These are phyloP conservation scores for Buphagus erythrorhynchus DNA, from an alignment of 2,797 vertebrate genomes.

Conservation along the genomic window DNA sequence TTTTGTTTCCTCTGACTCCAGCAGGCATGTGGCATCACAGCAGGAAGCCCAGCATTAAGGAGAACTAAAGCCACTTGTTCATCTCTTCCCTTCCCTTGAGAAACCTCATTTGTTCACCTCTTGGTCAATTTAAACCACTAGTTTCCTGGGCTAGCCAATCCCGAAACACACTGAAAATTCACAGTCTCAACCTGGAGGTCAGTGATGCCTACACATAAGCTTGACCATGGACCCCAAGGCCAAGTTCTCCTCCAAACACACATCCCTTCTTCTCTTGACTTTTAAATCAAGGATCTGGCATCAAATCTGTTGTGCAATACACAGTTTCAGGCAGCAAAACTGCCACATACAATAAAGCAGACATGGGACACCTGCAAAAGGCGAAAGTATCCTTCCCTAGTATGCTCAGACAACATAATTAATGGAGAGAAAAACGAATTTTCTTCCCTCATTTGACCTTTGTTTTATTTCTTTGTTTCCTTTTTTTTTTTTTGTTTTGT, in stretches of 20 bases:
- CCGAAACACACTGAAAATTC: background rate
- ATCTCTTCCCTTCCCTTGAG: background rate
- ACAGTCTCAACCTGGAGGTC: background rate
- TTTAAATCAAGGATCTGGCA: background rate
- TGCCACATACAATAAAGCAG: background rate
- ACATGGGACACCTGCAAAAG: background rate
- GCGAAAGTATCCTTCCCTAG: background rate
- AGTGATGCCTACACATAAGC: background rate
- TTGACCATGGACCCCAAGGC: background rate
- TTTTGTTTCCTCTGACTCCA: background rate
- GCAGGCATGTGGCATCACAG: background rate
- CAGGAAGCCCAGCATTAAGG: background rate
- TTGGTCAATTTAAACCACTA: background rate
- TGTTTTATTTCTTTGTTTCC: rapidly evolving
- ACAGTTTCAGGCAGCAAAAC: background rate
- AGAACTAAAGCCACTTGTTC: background rate
- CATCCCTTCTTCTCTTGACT: background rate
- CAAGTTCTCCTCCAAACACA: background rate
- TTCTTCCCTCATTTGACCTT: background rate
- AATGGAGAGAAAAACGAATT: background rate
- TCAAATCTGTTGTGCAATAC: background rate
- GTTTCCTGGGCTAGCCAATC: background rate
- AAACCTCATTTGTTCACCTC: background rate
- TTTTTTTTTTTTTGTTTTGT: too few species aligned
- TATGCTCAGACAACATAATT: background rate